phyloP scores from a whole-genome alignment of 2,113 vertebrate genomes.

The Jacana jacana region DNA sequence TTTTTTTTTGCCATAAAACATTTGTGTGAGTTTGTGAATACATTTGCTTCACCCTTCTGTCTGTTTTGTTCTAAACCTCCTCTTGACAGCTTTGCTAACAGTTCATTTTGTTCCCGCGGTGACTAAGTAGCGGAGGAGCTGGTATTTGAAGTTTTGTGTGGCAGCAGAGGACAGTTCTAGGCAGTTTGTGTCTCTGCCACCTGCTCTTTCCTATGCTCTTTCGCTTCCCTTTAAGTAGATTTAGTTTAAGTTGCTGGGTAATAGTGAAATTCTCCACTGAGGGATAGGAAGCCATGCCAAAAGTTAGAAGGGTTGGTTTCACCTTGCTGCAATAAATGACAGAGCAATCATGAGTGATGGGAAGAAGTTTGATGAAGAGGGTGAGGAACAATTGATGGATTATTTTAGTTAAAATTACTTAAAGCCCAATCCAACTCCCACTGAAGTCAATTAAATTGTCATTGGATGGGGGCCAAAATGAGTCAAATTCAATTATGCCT shows the following conservation, averaged over 20 bases:
- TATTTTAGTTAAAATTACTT: conserved; percentile 54
- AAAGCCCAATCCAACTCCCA: conserved; percentile 41
- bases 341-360: not conserved
- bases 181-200: not conserved
- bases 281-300: not conserved
- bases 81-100: not conserved
- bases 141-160: not conserved
- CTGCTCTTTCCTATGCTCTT: not conserved
- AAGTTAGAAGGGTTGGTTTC: not conserved
- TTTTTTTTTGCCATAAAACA: not conserved
- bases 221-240: not conserved
- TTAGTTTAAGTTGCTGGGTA: not conserved
- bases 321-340: conserved; percentile 12
- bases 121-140: conserved; percentile 10
- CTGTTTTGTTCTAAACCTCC: not conserved
- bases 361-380: conserved; percentile 25
- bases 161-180: not conserved
- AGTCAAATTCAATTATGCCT: conserved; percentile 59
- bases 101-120: not conserved
- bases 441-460: conserved; percentile 47
- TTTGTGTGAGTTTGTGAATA: not conserved
- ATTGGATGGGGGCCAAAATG: conserved; percentile 21
- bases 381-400: conserved; percentile 57
- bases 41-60: not conserved
- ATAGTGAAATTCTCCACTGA: not conserved